Evolutionary conservation across 2,797 vertebrate species (phyloP), one percentile per base, ranked within the genome.

Genomic region (Muscicapa comitata): DNA sequence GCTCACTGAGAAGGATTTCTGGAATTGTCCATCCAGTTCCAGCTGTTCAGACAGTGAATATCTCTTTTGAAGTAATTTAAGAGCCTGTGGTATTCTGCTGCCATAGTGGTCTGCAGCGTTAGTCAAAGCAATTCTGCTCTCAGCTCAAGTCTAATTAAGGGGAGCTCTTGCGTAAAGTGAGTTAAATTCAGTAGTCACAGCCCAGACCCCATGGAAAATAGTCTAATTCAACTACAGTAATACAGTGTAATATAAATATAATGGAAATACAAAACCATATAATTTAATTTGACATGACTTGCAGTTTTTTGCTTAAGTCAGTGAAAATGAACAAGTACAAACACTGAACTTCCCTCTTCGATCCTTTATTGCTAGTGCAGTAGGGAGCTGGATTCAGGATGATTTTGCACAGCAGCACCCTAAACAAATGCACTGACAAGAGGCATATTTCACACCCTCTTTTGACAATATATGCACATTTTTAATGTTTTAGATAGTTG

Each of bases 251-350:
- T 94, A 92, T 70, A 94, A 95, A 90, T 93, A 87, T 73, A 96
- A 96, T 83, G 68, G 90, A 95, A 95, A 96, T 95, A 96, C 77
- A 91, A 93, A 96, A 10, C 91, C 91, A 83, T 93, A 62, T 80
- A 73, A 94, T 95, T 94, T 93, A 90, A 96, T 94, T 96, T 92
- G 63, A 92, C 48, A 13, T 74, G 93, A 95, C 74, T 90, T 92
- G 68, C 81, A 91, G 61, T 79, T 91, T 95, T 92, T 67, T 92
- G 80, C 94, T 76, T 70, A 84, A 92, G 73, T 88, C 0, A 0
- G 73, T 87, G 80, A 71, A 88, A 95, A 94, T 12, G 74, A 86
- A 53, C 0, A 5, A 84, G 48, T 58, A 48, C 71, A 78, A 90
- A 78, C 82, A 79, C 58, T 17, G 53, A 90, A 86, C 70, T 85